Conservation (phyloP, 2,113 vertebrate species). For the Urocolius indicus region DNA sequence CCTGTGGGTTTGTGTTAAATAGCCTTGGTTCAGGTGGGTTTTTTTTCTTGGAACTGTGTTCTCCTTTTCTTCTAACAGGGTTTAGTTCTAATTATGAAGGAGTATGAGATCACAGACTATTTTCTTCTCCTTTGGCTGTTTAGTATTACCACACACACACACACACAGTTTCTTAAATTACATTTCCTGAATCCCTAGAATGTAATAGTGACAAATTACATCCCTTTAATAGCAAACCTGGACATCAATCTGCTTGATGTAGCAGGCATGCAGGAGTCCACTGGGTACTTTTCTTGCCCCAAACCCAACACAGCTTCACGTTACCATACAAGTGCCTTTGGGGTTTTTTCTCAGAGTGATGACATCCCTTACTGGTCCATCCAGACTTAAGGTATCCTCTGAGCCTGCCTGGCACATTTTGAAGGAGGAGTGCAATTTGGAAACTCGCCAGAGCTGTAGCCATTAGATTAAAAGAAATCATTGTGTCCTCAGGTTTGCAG, state of each 20-base stretch:
- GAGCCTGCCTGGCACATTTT: neutral
- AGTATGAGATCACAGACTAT: neutral
- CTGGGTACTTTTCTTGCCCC: neutral
- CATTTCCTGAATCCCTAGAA: neutral
- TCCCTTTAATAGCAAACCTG: neutral
- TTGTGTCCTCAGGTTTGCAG: neutral
- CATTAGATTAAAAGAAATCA: neutral
- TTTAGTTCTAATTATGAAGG: neutral
- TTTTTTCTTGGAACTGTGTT: neutral
- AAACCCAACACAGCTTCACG: neutral
- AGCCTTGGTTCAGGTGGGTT: neutral
- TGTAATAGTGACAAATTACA: neutral
- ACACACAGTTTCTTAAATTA: neutral
- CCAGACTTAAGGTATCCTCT: neutral
- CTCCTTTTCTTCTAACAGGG: too few relatives aligned
- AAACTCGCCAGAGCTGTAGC: neutral
- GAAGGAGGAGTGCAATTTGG: neutral
- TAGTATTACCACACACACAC: neutral
- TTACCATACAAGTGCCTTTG: neutral
- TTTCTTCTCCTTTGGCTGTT: neutral
- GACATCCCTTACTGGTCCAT: neutral
- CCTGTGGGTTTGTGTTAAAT: neutral
- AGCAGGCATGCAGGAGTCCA: neutral
- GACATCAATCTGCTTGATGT: neutral
- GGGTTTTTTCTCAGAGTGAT: neutral